These are phyloP conservation scores for Apostichopus leukothele DNA, from an alignment of 53 echinoderm and acorn worm genomes.

Conservation along the genomic window DNA sequence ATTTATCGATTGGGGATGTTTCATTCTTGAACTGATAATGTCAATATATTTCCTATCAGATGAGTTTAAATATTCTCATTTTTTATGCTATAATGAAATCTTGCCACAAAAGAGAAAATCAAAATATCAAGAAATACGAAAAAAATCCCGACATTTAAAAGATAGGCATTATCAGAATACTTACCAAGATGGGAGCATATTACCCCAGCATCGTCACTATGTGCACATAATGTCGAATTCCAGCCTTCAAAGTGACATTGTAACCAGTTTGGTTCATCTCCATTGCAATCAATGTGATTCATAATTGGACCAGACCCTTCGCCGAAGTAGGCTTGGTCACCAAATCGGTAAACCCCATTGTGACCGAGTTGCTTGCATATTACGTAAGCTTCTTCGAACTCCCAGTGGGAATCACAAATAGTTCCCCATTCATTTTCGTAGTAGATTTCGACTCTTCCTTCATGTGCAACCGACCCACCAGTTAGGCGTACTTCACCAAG, in stretches of 20 bases:
- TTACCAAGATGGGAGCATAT: background rate
- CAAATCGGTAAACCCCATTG: background rate
- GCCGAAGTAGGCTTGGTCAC: background rate
- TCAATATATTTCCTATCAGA: no score
- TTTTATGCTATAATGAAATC: no score
- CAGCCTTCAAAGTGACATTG: background rate
- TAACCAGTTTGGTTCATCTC: background rate
- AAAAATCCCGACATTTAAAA: no score
- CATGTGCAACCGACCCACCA: background rate
- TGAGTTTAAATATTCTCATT: no score
- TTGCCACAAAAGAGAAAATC: no score
- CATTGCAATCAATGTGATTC: background rate
- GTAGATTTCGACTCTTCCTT: constrained; percentile 34
- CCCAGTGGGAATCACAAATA: constrained; percentile 6
- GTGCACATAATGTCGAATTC: background rate
- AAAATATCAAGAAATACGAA: no score
- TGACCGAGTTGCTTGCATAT: constrained; percentile 2
- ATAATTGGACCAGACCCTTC: constrained; percentile 3
- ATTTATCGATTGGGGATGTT: no score
- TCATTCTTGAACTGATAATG: no score
- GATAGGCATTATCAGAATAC: no score
- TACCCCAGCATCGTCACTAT: background rate
- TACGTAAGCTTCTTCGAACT: background rate
- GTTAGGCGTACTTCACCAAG: background rate
- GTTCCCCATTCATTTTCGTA: constrained; percentile 17